Evolutionary conservation across 2,888 invertebrate species (phyloP).

Genomic region (Morpho achilles): DNA sequence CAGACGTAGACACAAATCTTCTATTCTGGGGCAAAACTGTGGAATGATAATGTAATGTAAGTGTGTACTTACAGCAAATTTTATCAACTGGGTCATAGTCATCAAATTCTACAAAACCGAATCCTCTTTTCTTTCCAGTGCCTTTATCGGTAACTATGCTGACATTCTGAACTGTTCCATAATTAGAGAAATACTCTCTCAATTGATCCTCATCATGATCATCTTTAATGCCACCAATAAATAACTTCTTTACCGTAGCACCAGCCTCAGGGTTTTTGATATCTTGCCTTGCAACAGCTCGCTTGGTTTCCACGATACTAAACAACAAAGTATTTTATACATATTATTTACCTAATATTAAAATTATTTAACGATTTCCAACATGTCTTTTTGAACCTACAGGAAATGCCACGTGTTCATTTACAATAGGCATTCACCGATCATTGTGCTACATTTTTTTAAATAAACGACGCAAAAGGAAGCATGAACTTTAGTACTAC

Average conservation of each 20-base stretch:
- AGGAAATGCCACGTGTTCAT: conserved; percentile 67
- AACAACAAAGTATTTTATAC: conserved; percentile 10
- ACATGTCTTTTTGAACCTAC: conserved; percentile 52
- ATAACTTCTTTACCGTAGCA: conserved; percentile 95
- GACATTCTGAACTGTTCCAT: conserved; percentile 90
- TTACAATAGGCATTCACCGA: conserved; percentile 66
- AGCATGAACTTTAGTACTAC: conserved; percentile 57
- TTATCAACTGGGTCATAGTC: conserved; percentile 99
- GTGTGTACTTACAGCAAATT: conserved; percentile 89
- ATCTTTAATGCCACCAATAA: conserved; percentile 96
- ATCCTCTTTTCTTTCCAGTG: conserved; percentile 95
- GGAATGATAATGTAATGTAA: conserved; percentile 31
- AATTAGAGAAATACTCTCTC: conserved; percentile 89
- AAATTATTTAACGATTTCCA: background rate
- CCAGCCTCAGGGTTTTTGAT: conserved; percentile 96
- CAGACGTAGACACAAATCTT: conserved; percentile 59
- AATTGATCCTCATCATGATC: conserved; percentile 95
- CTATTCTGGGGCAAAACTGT: conserved; percentile 76
- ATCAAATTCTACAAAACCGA: conserved; percentile 97
- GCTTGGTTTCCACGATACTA: conserved; percentile 96
- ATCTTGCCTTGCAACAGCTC: conserved; percentile 96
- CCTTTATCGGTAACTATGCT: conserved; percentile 96
- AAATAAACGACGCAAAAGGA: conserved; percentile 68
- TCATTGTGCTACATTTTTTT: conserved; percentile 55
- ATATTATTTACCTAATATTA: background rate